These are phyloP conservation scores for Leuciscus idus DNA, from an alignment of 2,113 vertebrate genomes.

Conservation along the genomic window DNA sequence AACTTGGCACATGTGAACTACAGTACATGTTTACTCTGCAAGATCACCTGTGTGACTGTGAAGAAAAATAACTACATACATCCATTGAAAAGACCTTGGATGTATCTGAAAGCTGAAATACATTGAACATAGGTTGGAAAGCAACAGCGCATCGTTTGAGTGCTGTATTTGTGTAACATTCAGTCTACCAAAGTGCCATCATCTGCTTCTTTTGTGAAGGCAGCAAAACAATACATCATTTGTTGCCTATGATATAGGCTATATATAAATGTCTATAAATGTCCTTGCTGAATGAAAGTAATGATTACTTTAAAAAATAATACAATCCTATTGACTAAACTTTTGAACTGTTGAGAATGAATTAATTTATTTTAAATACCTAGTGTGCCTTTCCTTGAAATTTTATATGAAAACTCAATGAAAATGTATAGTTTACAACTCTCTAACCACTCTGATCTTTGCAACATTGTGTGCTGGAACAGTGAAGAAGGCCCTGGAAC, in stretches of 20 bases:
- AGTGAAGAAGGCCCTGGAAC: constrained; percentile 52
- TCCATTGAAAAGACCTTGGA: neutral
- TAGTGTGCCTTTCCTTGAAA: too few species aligned
- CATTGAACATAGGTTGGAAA: neutral
- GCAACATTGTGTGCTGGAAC: neutral
- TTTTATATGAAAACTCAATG: too few species aligned
- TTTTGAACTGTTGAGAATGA: too few species aligned
- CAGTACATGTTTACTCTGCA: neutral
- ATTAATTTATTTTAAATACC: too few species aligned
- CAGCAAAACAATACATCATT: neutral
- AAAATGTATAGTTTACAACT: neutral
- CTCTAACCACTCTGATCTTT: neutral
- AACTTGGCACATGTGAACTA: neutral
- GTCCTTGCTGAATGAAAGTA: too few species aligned
- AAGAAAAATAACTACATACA: neutral
- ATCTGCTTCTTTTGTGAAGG: constrained; percentile 1
- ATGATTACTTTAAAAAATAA: too few species aligned
- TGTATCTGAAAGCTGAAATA: neutral
- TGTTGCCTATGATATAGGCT: too few species aligned
- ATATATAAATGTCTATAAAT: too few species aligned
- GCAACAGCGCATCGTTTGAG: neutral
- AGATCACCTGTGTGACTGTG: neutral
- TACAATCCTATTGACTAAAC: too few species aligned
- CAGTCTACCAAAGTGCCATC: neutral
- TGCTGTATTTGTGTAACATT: neutral